Conservation (phyloP, 2,888 invertebrate genomes). For the Crossocerus cetratus region DNA sequence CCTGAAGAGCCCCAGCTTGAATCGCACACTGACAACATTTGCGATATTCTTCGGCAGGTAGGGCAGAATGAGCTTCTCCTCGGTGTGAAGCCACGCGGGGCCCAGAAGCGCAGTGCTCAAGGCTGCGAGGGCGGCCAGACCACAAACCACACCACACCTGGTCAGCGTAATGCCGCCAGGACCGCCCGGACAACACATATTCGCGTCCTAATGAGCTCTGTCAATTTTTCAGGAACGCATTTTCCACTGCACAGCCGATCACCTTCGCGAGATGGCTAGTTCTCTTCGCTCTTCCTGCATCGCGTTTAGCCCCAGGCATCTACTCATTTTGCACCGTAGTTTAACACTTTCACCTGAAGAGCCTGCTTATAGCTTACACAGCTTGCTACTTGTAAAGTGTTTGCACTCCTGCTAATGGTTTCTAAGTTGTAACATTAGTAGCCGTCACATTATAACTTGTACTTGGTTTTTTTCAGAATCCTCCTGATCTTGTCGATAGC, state of each 20-base stretch:
- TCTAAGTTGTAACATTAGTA: no score
- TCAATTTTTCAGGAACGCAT: not conserved
- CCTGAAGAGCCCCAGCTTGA: conserved; percentile 73
- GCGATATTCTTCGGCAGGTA: conserved; percentile 64
- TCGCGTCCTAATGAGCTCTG: conserved; percentile 27
- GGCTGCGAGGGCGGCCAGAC: conserved; percentile 73
- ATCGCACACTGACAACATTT: conserved; percentile 68
- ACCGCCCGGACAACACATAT: conserved; percentile 72
- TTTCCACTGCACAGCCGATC: conserved; percentile 39
- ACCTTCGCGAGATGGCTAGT: conserved; percentile 27
- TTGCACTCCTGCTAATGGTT: no score
- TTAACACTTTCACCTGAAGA: not conserved
- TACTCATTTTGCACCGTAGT: conserved; percentile 30
- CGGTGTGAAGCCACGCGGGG: conserved; percentile 75
- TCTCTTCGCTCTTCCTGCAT: conserved; percentile 15
- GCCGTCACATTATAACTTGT: no score
- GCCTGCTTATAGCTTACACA: no score
- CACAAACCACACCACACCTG: conserved; percentile 73
- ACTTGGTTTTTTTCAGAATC: no score
- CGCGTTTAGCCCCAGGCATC: conserved; percentile 20
- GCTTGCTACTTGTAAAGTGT: no score
- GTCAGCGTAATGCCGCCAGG: conserved; percentile 72
- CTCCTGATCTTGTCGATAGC: no score
- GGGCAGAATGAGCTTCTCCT: conserved; percentile 69
- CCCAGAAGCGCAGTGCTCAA: conserved; percentile 72